phyloP scores from a whole-genome alignment of 1,140 invertebrate genomes.

The Bombus difficillimus region DNA sequence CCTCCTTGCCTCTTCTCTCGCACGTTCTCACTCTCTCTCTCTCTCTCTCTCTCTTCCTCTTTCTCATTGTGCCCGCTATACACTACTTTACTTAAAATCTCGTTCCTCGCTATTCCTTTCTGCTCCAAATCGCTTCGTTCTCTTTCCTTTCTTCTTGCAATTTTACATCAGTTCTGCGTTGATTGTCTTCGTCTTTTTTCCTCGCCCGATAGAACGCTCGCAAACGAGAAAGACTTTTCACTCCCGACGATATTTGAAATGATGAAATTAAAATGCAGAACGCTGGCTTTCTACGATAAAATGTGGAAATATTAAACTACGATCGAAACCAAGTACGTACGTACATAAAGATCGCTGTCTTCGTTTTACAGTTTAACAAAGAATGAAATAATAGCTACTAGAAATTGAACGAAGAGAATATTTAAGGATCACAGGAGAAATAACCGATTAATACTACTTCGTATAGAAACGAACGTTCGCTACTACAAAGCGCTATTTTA shows the following conservation, averaged over 20 bases:
- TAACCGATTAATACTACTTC: too few relatives aligned
- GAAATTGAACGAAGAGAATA: too few relatives aligned
- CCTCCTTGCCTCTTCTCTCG: conserved; percentile 68
- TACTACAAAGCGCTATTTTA: neutral
- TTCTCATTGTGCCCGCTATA: conserved; percentile 54
- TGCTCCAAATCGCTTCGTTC: conserved; percentile 3
- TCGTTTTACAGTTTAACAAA: too few relatives aligned
- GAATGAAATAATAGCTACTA: too few relatives aligned
- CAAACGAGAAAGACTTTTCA: neutral
- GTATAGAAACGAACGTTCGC: neutral
- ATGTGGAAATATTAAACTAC: neutral
- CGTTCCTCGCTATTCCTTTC: conserved; percentile 19
- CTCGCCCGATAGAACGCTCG: neutral
- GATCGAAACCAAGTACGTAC: neutral
- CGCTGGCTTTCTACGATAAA: neutral
- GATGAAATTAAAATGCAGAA: conserved; percentile 2
- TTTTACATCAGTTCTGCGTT: conserved; percentile 13
- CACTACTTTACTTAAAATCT: conserved; percentile 39
- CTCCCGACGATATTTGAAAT: neutral
- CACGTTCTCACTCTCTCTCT: conserved; percentile 45
- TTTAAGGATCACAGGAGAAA: too few relatives aligned
- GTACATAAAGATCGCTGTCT: too few relatives aligned
- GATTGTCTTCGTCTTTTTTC: conserved; percentile 19
- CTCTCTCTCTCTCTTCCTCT: conserved; percentile 63
- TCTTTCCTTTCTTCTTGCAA: neutral